Evolutionary conservation across 2,797 vertebrate species (phyloP).

Genomic region (Stomatorhinus walkeri): DNA sequence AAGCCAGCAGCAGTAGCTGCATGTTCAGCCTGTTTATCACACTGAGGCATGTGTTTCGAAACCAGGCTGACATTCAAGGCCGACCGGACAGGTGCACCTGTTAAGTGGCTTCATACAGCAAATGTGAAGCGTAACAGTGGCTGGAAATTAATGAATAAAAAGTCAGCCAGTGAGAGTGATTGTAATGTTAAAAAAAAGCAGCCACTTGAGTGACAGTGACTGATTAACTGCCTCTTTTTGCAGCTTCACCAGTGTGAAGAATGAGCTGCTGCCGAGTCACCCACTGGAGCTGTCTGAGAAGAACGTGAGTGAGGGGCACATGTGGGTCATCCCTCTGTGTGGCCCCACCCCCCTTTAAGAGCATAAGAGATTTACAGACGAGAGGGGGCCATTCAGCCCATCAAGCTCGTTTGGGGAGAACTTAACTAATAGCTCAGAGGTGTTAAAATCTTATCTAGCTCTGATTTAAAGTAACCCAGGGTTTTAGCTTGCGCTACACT

Average conservation of each 20-base stretch:
- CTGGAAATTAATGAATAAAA: neutral
- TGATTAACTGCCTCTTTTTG: conserved; percentile 7
- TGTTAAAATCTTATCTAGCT: no score
- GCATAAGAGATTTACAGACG: no score
- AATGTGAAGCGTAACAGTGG: neutral
- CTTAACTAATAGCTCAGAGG: no score
- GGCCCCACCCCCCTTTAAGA: neutral
- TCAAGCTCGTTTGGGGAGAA: no score
- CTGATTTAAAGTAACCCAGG: no score
- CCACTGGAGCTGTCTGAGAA: conserved; percentile 86
- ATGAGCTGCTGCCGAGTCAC: conserved; percentile 83
- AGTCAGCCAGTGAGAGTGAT: neutral
- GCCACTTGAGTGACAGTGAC: neutral
- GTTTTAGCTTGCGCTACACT: no score
- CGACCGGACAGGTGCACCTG: neutral
- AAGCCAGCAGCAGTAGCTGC: neutral
- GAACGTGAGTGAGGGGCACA: conserved; percentile 69
- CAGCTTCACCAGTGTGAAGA: conserved; percentile 86
- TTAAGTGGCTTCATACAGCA: neutral
- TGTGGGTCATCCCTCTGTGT: neutral
- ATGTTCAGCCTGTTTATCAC: neutral
- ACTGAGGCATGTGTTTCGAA: neutral
- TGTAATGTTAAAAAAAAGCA: neutral
- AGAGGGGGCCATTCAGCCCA: no score
- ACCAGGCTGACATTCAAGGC: neutral